These are phyloP conservation scores for Drosophila mimetica DNA, from an alignment of 2,888 invertebrate genomes.

Conservation along the genomic window DNA sequence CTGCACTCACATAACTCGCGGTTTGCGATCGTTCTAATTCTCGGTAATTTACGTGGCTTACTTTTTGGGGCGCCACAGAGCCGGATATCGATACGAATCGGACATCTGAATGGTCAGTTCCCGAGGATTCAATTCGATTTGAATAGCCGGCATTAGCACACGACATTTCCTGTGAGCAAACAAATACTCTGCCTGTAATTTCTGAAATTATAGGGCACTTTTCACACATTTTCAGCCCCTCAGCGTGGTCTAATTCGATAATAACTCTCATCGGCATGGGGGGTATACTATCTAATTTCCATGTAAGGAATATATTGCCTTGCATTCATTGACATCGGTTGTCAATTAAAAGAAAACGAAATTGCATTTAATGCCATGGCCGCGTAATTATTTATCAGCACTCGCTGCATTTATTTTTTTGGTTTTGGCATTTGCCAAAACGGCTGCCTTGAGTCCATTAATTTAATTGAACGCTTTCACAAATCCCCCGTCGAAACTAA, in stretches of 20 bases:
- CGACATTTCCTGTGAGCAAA: constrained; percentile 28
- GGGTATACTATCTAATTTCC: background rate
- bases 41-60: constrained; percentile 66
- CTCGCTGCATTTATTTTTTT: constrained; percentile 35
- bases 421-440: constrained; percentile 45
- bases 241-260: constrained; percentile 29
- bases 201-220: constrained; percentile 3
- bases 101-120: constrained; percentile 16
- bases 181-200: constrained; percentile 8
- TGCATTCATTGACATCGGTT: constrained; percentile 20
- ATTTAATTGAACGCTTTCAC: constrained; percentile 83
- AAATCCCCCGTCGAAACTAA: constrained; percentile 54
- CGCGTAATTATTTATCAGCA: constrained; percentile 56
- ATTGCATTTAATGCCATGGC: constrained; percentile 45
- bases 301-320: constrained; percentile 10
- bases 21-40: constrained; percentile 67
- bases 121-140: constrained; percentile 26
- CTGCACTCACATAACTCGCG: constrained; percentile 51
- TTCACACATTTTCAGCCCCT: constrained; percentile 25
- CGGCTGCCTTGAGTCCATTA: constrained; percentile 72
- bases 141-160: constrained; percentile 22
- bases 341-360: constrained; percentile 48
- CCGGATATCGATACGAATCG: constrained; percentile 59
- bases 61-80: constrained; percentile 55
- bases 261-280: constrained; percentile 15